Evolutionary conservation across 2,797 vertebrate species (phyloP).

Genomic region (Pseudocheirus occidentalis): DNA sequence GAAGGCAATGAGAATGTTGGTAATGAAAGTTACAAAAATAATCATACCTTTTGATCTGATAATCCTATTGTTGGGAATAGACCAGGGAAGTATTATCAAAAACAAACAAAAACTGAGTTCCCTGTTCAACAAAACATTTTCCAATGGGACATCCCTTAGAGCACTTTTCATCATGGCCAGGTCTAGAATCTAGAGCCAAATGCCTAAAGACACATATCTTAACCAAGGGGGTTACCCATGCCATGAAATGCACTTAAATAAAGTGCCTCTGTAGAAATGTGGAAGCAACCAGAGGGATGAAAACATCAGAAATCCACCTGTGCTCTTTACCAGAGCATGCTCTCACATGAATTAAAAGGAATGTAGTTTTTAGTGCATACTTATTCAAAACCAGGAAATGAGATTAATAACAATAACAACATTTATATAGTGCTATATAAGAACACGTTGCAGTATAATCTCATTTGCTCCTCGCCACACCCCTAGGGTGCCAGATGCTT

Average conservation of each 20-base stretch:
- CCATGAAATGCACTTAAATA: not conserved
- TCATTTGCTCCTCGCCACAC: not conserved
- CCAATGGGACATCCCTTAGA: not conserved
- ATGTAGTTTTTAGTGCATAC: not conserved
- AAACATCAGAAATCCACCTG: not conserved
- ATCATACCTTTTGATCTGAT: not conserved
- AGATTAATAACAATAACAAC: not conserved
- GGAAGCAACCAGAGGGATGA: not conserved
- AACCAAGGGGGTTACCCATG: not conserved
- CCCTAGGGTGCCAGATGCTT: not conserved
- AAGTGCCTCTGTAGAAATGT: not conserved
- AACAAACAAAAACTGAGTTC: not conserved
- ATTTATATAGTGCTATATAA: not conserved
- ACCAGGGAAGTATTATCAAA: not conserved
- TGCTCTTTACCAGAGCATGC: not conserved
- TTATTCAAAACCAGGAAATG: not conserved
- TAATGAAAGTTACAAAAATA: not conserved
- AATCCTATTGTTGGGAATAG: not conserved
- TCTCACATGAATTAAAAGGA: not conserved
- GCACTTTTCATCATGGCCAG: not conserved
- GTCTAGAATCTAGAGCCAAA: not conserved
- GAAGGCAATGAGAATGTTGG: not conserved
- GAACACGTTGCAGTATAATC: not conserved
- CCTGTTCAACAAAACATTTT: not conserved
- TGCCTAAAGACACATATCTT: not conserved